Base-by-base conservation (phyloP, 1,140 invertebrate genomes). In the Drosophila nannoptera region DNA sequence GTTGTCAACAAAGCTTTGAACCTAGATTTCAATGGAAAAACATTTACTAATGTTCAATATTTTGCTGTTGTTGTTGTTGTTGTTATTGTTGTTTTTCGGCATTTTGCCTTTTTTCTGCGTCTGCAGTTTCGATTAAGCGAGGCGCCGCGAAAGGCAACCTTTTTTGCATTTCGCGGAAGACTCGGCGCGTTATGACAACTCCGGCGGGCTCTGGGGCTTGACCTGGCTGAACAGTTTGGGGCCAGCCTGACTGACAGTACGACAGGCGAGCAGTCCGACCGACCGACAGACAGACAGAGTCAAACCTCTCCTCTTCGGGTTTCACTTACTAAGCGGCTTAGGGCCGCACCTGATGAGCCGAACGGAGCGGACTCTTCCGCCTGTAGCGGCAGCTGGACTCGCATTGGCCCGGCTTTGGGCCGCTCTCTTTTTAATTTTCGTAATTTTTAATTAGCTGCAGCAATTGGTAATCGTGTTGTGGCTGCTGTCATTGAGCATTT, bases 261-360 rank as follows among this genome's bases (percentile, higher is more conserved):
- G 16, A 31, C 16, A 36, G 49, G 9, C 16, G 22, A 22, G 22
- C 71, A 74, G 69, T 40, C 52, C 43, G 75, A 53, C 60, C 1
- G 22, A 43, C 40, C 5, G 40, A 16, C 2, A 0, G 40, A 12
- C 40, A 66, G 77, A 55, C 73, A 53, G 64, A 65, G 77, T 59
- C 73, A 53, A 67, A 65, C 65, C 77, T 72, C 61, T 73, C 58
- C 63, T 63, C 5, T 16, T 43, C 6, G 78, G 78, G 78, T 84
- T 84, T 82, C 78, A 82, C 80, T 82, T 82, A 82, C 78, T 82
- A 82, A 82, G 78, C 68, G 62, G 80, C 78, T 82, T 84, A 78
- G 50, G 77, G 50, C 78, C 78, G 77, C 78, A 82, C 78, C 78
- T 82, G 78, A 82, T 78, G 69, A 66, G 56, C 43, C 55, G 0